phyloP scores from a whole-genome alignment of 2,888 invertebrate genomes.

The Diaperis boleti region DNA sequence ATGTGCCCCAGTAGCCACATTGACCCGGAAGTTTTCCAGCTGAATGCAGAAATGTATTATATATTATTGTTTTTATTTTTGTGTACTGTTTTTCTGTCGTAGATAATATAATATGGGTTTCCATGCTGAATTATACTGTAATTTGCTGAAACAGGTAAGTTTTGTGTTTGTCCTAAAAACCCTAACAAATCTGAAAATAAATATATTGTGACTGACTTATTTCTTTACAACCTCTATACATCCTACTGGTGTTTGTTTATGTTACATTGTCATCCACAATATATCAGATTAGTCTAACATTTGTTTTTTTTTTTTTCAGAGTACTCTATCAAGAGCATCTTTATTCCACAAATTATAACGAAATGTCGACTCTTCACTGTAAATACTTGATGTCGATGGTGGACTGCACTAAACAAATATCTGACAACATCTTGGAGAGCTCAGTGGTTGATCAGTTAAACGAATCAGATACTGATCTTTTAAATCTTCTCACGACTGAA shows the following conservation, averaged over 20 bases:
- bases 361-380: slow-evolving; percentile 46
- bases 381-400: slow-evolving; percentile 56
- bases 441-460: slow-evolving; percentile 59
- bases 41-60: too few relatives aligned
- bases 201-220: too few relatives aligned
- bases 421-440: slow-evolving; percentile 54
- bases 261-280: background rate
- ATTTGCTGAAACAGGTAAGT: too few relatives aligned
- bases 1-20: too few relatives aligned
- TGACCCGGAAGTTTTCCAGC: too few relatives aligned
- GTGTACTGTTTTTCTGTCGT: too few relatives aligned
- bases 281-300: background rate
- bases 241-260: background rate
- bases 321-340: slow-evolving; percentile 51
- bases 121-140: too few relatives aligned
- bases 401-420: slow-evolving; percentile 50
- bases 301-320: slow-evolving; percentile 53
- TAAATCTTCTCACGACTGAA: slow-evolving; percentile 61
- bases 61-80: too few relatives aligned
- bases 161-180: too few relatives aligned
- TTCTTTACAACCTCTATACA: too few relatives aligned
- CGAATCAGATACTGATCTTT: slow-evolving; percentile 60
- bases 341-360: slow-evolving; percentile 52
- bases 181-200: too few relatives aligned
- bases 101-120: too few relatives aligned